Base-by-base conservation (phyloP, 2,113 vertebrate species). In the Ceyx cyanopectus region DNA sequence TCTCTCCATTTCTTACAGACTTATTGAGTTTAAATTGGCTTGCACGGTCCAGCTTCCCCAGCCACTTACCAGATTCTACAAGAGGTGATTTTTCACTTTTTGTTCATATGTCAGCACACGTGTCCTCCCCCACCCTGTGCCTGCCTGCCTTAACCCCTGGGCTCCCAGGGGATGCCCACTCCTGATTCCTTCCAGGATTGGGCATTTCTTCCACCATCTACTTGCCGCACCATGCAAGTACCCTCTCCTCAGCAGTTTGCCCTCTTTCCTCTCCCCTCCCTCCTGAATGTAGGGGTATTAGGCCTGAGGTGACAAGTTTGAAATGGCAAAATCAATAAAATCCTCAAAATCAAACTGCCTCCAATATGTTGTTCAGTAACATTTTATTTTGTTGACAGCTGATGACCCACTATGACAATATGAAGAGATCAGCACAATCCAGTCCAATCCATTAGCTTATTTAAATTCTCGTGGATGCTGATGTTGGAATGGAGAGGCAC, bases 11-110 rank as follows among this genome's bases (percentile, higher is more conserved):
- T 96, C 87, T 81, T 21, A 46, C 79, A 50, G 88, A 14, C 73
- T 68, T 66, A 87, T 4, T 81, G 87, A 92, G 76, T 85, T 90
- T 24, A 82, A 75, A 91, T 53, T 81, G 95, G 60, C 85, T 94
- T 15, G 0, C 87, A 27, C 72, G 43, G 81, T 51, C 0, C 1
- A 89, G 89, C 87, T 80, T 29, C 89, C 78, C 70, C 72, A 74
- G 85, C 60, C 11, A 0, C 37, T 69, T 32, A 57, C 70, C 69
- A 32, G 45, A 13, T 10, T 67, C 91, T 77, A 63, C 72, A 48
- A 6, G 70, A 77, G 95, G 85, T 81, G 75, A 94, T 94, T 94
- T 96, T 93, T 95, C 87, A 89, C 81, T 45, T 4, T 23, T 29
- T 4, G 13, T 32, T 91, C 75, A 45, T 60, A 21, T 77, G 87